phyloP scores from a whole-genome alignment of 1,140 invertebrate species.

The Drosophila serrata region DNA sequence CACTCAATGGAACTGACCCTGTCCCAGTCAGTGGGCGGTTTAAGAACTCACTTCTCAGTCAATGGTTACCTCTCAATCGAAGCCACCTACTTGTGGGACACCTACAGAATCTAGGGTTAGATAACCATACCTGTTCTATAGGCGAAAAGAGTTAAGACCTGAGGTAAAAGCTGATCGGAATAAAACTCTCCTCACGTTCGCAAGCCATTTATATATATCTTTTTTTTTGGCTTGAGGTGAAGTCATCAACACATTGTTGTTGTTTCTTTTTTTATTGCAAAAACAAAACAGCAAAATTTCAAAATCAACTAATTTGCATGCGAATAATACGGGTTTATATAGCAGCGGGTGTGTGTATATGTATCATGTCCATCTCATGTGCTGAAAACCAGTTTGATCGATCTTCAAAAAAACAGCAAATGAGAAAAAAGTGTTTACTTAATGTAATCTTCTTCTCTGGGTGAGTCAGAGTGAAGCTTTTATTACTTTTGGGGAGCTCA shows the following conservation, averaged over 20 bases:
- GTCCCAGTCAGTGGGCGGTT: conserved; percentile 25
- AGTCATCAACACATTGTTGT: conserved; percentile 69
- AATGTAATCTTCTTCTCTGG: conserved; percentile 53
- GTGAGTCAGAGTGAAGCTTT: conserved; percentile 41
- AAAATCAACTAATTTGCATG: conserved; percentile 80
- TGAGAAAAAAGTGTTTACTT: conserved; percentile 18
- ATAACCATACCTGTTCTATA: conserved; percentile 44
- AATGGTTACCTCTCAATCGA: conserved; percentile 36
- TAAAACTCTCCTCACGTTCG: conserved; percentile 62
- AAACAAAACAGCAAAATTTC: conserved; percentile 59
- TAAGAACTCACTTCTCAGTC: conserved; percentile 29
- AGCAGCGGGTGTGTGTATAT: conserved; percentile 17
- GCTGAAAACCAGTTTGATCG: conserved; percentile 71
- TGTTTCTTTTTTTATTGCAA: conserved; percentile 46
- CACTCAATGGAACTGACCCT: conserved; percentile 33
- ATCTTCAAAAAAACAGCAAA: conserved; percentile 32
- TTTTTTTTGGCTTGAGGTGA: conserved; percentile 56
- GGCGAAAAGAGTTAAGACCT: conserved; percentile 7
- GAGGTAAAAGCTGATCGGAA: conserved; percentile 19
- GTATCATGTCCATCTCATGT: conserved; percentile 41
- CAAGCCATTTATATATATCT: conserved; percentile 13
- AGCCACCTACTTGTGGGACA: conserved; percentile 31
- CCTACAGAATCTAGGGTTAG: conserved; percentile 42
- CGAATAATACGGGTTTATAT: conserved; percentile 49
- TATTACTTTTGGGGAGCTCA: conserved; percentile 24